phyloP scores from a whole-genome alignment of 2,113 vertebrate species.

The Elephas maximus region DNA sequence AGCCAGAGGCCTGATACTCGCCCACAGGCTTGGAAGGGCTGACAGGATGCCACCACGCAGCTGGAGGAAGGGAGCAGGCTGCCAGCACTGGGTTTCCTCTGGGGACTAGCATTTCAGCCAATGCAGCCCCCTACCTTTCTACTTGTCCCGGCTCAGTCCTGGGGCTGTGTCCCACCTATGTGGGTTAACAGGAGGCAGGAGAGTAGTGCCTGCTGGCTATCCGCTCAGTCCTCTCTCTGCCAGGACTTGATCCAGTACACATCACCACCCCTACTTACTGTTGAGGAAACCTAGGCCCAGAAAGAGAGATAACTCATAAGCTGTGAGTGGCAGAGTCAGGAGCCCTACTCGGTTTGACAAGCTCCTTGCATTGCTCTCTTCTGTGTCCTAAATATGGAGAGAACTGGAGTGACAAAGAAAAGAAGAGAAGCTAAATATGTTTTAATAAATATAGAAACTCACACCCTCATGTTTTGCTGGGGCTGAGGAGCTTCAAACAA shows the following conservation, averaged over 20 bases:
- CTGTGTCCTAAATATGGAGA: neutral
- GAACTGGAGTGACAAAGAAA: neutral
- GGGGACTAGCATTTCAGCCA: neutral
- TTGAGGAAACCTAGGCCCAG: conserved; percentile 22
- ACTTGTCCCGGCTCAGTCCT: neutral
- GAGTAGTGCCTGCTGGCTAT: neutral
- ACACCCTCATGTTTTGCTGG: conserved; percentile 22
- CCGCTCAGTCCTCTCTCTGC: neutral
- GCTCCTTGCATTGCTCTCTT: neutral
- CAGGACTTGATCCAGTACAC: neutral
- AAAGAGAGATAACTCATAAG: neutral
- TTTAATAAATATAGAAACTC: conserved; percentile 72
- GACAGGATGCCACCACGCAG: conserved; percentile 35
- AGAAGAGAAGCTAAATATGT: conserved; percentile 52
- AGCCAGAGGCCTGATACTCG: conserved; percentile 40
- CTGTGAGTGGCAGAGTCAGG: neutral
- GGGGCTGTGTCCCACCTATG: neutral
- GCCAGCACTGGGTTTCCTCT: conserved; percentile 8
- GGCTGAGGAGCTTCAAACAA: conserved; percentile 51
- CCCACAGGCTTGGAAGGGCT: neutral
- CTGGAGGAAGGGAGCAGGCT: neutral
- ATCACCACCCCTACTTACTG: neutral
- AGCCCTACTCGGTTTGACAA: too few species aligned
- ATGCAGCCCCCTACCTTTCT: neutral
- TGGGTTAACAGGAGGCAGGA: neutral